Conservation (phyloP, 1,140 invertebrate species). For the Caerostris extrusa region DNA sequence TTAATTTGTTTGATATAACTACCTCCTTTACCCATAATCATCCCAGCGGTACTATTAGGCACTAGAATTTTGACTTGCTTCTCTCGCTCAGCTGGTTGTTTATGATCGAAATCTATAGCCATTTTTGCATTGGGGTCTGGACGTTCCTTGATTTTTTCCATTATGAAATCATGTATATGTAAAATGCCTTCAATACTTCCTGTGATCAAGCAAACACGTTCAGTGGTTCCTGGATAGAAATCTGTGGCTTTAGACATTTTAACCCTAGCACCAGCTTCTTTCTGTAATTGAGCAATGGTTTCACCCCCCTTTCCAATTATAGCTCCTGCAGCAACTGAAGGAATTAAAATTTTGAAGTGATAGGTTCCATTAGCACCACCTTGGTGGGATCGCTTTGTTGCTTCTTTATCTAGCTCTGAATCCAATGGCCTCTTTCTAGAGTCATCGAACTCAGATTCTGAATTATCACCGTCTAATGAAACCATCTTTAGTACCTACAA, state of each 20-base stretch:
- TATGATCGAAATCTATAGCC: conserved; percentile 84
- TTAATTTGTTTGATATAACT: conserved; percentile 99
- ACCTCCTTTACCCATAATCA: conserved; percentile 99
- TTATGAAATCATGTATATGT: conserved; percentile 96
- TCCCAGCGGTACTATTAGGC: conserved; percentile 98
- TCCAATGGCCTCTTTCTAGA: conserved; percentile 91
- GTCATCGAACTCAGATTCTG: conserved; percentile 82
- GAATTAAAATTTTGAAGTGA: conserved; percentile 96
- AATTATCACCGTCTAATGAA: conserved; percentile 65
- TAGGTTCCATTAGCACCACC: conserved; percentile 83
- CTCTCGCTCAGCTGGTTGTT: conserved; percentile 83
- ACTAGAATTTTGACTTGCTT: conserved; percentile 96
- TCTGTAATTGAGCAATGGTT: conserved; percentile 97
- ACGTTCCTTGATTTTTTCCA: conserved; percentile 99
- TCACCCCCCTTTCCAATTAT: conserved; percentile 99
- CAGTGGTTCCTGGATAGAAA: conserved; percentile 98
- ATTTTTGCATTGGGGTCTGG: conserved; percentile 93
- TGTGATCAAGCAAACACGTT: conserved; percentile 97
- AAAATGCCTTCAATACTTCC: conserved; percentile 96
- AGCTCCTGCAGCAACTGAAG: conserved; percentile 96
- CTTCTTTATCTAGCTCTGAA: conserved; percentile 91
- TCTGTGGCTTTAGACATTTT: conserved; percentile 99
- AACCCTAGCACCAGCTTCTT: conserved; percentile 95
- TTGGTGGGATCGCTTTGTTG: conserved; percentile 93
- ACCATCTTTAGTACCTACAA: conserved; percentile 75